A percentile compares a stretch with the other conserved stretches of the same genome.
phyloP scores from a whole-genome alignment of 2,797 vertebrate species.

The Arremon aurantiirostris region DNA sequence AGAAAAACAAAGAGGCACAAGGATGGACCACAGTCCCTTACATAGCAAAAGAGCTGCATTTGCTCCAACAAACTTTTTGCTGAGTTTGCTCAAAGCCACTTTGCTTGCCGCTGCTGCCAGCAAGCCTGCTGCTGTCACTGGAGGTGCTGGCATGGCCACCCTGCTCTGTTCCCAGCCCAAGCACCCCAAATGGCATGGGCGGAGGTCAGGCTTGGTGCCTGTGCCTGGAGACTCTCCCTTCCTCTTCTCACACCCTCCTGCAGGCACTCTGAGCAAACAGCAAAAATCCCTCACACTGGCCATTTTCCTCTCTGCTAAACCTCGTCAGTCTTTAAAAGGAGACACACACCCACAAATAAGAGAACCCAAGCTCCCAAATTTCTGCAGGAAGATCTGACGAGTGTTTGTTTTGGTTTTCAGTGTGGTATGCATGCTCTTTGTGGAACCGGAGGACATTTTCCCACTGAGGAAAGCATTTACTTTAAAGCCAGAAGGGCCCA shows the following conservation, averaged over 20 bases:
- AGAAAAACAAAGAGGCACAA: neutral
- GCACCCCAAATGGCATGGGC: rapidly evolving
- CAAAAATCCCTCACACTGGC: neutral
- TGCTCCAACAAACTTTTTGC: neutral
- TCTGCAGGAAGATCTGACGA: neutral
- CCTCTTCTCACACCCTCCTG: neutral
- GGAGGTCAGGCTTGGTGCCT: neutral
- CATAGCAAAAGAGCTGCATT: neutral
- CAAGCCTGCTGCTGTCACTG: neutral
- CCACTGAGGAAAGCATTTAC: neutral
- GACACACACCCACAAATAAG: neutral
- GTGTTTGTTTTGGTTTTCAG: neutral
- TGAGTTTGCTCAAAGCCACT: neutral
- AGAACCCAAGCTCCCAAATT: neutral
- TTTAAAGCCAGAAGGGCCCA: neutral
- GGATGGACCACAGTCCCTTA: neutral
- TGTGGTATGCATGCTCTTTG: neutral
- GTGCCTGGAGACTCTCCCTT: neutral
- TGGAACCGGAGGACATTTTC: conserved; percentile 22
- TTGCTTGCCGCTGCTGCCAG: rapidly evolving
- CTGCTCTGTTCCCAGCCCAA: neutral
- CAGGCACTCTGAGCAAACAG: neutral
- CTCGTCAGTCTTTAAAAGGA: neutral
- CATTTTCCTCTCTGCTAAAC: neutral
- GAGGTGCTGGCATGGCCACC: rapidly evolving